A percentile compares a stretch with the other conserved stretches of the same genome.
Conservation (phyloP, 2,113 vertebrate genomes). For the Acrocephalus kingi region DNA sequence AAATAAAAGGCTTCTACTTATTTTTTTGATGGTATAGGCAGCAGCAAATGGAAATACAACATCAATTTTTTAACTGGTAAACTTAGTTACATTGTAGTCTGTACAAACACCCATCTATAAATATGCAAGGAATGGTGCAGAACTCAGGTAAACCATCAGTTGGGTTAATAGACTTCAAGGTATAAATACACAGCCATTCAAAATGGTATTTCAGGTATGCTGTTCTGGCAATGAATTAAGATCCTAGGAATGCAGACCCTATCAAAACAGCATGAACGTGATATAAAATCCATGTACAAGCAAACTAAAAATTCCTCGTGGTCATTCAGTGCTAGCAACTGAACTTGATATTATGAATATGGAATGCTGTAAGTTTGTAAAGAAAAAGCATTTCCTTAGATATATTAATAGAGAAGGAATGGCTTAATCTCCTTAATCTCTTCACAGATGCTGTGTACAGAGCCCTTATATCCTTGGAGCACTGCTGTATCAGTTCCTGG, state of each 20-base stretch:
- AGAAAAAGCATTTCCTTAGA: neutral
- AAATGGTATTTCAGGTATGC: slow-evolving; percentile 46
- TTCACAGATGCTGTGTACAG: neutral
- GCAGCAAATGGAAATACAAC: neutral
- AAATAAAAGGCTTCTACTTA: neutral
- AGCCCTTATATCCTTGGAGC: neutral
- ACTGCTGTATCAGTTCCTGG: neutral
- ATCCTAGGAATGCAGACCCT: neutral
- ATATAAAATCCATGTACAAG: neutral
- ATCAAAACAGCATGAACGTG: neutral
- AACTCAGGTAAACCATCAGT: neutral
- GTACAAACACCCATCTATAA: neutral
- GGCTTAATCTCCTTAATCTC: neutral
- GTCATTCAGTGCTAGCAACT: neutral
- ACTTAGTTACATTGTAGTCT: neutral
- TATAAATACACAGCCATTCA: neutral
- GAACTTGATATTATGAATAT: neutral
- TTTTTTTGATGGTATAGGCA: neutral
- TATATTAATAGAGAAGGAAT: neutral
- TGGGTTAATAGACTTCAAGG: neutral
- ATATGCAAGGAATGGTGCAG: neutral
- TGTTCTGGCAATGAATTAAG: neutral
- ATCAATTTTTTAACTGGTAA: neutral
- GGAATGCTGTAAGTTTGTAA: neutral
- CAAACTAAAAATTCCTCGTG: neutral